Evolutionary conservation across 2,797 vertebrate species (phyloP).

Genomic region (Coendou prehensilis): DNA sequence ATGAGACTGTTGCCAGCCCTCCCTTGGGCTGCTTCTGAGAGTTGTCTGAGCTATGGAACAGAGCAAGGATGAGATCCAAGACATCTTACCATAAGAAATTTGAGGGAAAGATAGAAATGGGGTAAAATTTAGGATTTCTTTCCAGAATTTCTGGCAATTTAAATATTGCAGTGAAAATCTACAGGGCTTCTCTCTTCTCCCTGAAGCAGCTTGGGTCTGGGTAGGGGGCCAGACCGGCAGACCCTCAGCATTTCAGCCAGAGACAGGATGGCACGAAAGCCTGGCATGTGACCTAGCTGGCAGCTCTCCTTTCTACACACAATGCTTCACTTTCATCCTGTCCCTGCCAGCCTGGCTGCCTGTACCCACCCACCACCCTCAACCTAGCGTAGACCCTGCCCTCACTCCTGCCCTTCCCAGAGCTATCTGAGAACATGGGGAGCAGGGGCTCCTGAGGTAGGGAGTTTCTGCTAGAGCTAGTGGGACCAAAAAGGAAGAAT

Average conservation of each 20-base stretch:
- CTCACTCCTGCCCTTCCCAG: neutral
- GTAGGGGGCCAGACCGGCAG: neutral
- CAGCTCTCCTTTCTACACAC: slow-evolving; percentile 73
- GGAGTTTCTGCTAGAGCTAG: neutral
- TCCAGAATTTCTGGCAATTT: neutral
- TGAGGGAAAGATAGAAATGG: neutral
- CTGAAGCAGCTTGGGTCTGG: neutral
- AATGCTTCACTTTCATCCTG: slow-evolving; percentile 81
- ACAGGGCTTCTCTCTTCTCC: neutral
- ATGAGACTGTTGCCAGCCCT: neutral
- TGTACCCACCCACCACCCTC: slow-evolving; percentile 74
- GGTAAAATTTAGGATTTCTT: neutral
- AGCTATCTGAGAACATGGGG: neutral
- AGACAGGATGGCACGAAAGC: slow-evolving; percentile 15
- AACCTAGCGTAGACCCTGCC: slow-evolving; percentile 54
- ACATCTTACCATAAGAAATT: neutral
- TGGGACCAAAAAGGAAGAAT: neutral
- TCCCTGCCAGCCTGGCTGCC: slow-evolving; percentile 57
- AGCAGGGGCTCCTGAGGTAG: neutral
- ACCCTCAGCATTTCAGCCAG: slow-evolving; percentile 19
- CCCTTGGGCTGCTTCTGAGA: neutral
- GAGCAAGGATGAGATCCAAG: neutral
- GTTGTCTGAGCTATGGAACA: neutral
- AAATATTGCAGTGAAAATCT: neutral
- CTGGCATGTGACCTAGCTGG: slow-evolving; percentile 80